Conservation (phyloP, 2,888 invertebrate genomes). For the Nebria brevicollis region DNA sequence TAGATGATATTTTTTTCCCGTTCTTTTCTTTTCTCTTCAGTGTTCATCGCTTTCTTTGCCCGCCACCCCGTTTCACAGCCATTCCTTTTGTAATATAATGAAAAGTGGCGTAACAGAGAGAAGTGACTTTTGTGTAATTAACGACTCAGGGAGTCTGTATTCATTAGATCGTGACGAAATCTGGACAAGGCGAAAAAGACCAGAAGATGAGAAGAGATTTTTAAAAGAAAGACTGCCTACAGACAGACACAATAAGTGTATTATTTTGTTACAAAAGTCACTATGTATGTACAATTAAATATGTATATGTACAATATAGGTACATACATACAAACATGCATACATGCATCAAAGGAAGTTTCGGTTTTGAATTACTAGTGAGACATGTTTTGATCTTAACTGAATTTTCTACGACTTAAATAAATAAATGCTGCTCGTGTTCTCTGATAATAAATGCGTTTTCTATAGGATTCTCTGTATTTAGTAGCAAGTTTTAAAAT, state of each 20-base stretch:
- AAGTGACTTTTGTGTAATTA: slow-evolving; percentile 40
- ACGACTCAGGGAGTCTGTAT: slow-evolving; percentile 37
- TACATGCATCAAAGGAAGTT: no score
- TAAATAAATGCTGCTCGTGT: not conserved
- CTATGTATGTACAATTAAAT: no score
- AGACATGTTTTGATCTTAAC: slow-evolving; percentile 3
- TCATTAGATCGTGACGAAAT: slow-evolving; percentile 27
- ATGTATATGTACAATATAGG: no score
- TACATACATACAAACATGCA: no score
- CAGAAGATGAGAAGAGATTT: no score
- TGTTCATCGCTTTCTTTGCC: not conserved
- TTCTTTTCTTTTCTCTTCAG: not conserved
- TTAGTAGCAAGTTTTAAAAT: no score
- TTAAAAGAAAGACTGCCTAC: no score
- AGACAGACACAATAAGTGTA: no score
- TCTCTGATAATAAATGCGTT: not conserved
- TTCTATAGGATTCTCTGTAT: no score
- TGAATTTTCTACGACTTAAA: not conserved
- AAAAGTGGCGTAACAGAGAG: slow-evolving; percentile 28
- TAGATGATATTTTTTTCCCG: not conserved
- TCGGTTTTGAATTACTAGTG: not conserved
- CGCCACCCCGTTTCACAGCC: slow-evolving; percentile 15
- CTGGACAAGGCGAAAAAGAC: slow-evolving; percentile 14
- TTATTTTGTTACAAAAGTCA: no score
- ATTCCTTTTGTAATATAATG: slow-evolving; percentile 26